phyloP scores from a whole-genome alignment of 2,113 vertebrate genomes.

The Verasper variegatus region DNA sequence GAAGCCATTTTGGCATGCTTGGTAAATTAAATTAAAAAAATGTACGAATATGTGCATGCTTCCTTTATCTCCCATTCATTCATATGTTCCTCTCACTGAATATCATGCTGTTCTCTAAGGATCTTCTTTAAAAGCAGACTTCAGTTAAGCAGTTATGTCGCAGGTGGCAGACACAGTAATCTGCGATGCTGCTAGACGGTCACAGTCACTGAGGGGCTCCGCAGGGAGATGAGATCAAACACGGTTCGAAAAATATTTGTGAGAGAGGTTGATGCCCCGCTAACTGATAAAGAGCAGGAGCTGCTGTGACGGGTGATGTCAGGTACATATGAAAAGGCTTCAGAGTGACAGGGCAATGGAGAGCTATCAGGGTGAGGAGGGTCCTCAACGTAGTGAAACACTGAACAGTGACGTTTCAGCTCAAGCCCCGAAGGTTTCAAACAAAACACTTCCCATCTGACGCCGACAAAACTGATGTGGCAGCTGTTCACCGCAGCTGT shows the following conservation, averaged over 20 bases:
- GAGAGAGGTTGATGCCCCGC: slow-evolving; percentile 40
- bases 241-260: slow-evolving; percentile 52
- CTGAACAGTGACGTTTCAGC: slow-evolving; percentile 28
- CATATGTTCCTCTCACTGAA: slow-evolving; percentile 4
- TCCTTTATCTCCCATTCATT: too few species aligned
- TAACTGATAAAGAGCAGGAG: slow-evolving; percentile 51
- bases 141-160: slow-evolving; percentile 20
- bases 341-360: slow-evolving; percentile 54
- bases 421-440: slow-evolving; percentile 41
- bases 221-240: slow-evolving; percentile 50
- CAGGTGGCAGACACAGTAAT: slow-evolving; percentile 40
- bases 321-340: slow-evolving; percentile 58
- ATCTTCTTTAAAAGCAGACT: slow-evolving; percentile 20
- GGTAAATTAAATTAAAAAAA: too few species aligned
- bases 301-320: slow-evolving; percentile 57
- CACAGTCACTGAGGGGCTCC: slow-evolving; percentile 29
- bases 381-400: slow-evolving; percentile 52
- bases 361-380: slow-evolving; percentile 34
- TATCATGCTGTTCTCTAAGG: slow-evolving; percentile 4
- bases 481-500: slow-evolving; percentile 65
- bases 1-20: too few species aligned
- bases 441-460: slow-evolving; percentile 50
- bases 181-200: slow-evolving; percentile 6
- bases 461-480: slow-evolving; percentile 44
- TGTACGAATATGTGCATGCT: too few species aligned